phyloP scores from a whole-genome alignment of 2,797 vertebrate species.

The Eulemur coronatus region DNA sequence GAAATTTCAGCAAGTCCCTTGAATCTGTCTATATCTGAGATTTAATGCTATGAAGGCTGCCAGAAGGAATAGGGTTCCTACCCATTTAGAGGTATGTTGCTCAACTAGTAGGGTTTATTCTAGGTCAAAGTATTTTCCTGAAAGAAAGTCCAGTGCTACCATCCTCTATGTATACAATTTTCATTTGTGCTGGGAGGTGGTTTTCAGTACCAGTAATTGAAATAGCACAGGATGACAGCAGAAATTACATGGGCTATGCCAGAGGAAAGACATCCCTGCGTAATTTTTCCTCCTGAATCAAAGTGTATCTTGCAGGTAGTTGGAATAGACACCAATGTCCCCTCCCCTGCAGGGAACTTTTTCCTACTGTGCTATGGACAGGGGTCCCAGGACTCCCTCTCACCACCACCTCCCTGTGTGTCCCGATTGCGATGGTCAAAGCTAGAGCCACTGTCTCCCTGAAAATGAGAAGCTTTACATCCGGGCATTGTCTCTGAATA shows the following conservation, averaged over 20 bases:
- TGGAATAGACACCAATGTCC: not conserved
- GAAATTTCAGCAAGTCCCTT: not conserved
- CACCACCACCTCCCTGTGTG: not conserved
- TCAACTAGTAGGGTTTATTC: not conserved
- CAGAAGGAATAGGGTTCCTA: not conserved
- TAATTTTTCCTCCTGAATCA: no score
- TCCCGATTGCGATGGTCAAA: not conserved
- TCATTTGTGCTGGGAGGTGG: not conserved
- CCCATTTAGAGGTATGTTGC: not conserved
- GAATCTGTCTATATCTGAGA: not conserved
- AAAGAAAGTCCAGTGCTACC: not conserved
- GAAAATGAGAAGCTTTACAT: not conserved
- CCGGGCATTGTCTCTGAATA: not conserved
- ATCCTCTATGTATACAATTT: not conserved
- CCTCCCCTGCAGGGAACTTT: rapidly evolving
- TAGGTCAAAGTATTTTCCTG: not conserved
- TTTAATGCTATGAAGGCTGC: not conserved
- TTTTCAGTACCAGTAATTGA: not conserved
- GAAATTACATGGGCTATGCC: not conserved
- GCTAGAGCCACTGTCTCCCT: not conserved
- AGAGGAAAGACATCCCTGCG: no score
- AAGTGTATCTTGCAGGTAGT: not conserved
- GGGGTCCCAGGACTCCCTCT: not conserved
- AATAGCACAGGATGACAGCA: not conserved
- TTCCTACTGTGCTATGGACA: no score